phyloP scores from a whole-genome alignment of 2,113 vertebrate genomes.

The Peromyscus polionotus region DNA sequence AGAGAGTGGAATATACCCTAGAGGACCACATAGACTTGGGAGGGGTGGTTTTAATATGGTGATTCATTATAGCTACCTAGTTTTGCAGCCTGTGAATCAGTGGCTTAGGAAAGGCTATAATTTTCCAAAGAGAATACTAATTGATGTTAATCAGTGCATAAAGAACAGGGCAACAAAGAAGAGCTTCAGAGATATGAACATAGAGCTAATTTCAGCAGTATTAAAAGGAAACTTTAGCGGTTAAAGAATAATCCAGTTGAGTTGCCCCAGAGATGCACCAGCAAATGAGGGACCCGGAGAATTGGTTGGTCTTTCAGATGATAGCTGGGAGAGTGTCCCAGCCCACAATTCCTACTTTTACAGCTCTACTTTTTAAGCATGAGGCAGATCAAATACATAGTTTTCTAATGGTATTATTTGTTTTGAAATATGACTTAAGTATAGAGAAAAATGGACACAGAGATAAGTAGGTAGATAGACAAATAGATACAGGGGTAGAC shows the following conservation, averaged over 20 bases:
- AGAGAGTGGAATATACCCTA: neutral
- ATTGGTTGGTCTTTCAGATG: neutral
- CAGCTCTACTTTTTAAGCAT: neutral
- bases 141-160: neutral
- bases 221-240: neutral
- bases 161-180: neutral
- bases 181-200: neutral
- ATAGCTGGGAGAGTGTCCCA: neutral
- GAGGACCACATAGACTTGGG: neutral
- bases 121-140: neutral
- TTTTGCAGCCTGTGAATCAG: neutral
- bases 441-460: neutral
- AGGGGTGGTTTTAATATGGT: neutral
- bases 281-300: neutral
- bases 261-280: neutral
- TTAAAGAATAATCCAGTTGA: neutral
- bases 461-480: neutral
- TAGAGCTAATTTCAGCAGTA: neutral
- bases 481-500: neutral
- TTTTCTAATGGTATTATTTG: neutral
- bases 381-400: neutral
- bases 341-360: neutral
- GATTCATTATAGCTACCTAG: neutral
- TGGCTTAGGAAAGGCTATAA: constrained; percentile 6
- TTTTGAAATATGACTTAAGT: constrained; percentile 21